A percentile compares a stretch with the other conserved stretches of the same genome.
phyloP scores from a whole-genome alignment of 2,113 vertebrate species.

The Rostratula benghalensis region DNA sequence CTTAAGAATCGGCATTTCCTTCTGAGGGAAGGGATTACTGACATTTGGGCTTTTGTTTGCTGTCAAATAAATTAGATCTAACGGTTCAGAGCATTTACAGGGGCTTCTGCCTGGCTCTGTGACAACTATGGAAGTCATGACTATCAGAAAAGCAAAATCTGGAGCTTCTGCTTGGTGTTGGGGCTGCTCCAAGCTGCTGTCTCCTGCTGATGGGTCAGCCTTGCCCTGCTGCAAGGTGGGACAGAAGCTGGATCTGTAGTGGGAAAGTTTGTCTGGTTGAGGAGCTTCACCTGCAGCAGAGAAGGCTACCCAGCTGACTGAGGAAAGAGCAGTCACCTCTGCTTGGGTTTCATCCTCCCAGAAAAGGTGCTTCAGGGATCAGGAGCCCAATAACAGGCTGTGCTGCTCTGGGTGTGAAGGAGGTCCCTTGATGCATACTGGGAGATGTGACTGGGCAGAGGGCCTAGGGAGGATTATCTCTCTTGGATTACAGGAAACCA shows the following conservation, averaged over 20 bases:
- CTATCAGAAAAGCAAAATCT: background rate
- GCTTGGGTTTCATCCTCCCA: background rate
- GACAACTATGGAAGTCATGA: background rate
- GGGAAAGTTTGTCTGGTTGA: background rate
- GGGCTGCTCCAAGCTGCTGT: background rate
- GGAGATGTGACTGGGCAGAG: background rate
- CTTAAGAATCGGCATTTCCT: background rate
- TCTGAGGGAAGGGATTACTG: background rate
- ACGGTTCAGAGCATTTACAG: background rate
- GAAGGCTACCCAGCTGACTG: background rate
- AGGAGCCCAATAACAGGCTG: background rate
- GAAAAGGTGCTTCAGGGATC: background rate
- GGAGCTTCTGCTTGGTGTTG: background rate
- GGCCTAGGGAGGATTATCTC: background rate
- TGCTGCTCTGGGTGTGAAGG: background rate
- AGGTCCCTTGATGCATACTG: rapidly evolving
- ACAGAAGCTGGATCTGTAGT: background rate
- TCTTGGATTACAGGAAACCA: slow-evolving; percentile 10
- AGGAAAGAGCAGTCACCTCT: background rate
- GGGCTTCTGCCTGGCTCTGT: background rate
- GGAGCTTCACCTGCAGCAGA: background rate
- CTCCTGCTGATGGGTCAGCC: background rate
- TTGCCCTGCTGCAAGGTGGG: background rate
- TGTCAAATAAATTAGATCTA: background rate
- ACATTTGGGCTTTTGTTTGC: background rate